phyloP scores from a whole-genome alignment of 2,797 vertebrate genomes.

The Coranthus polyacanthus region DNA sequence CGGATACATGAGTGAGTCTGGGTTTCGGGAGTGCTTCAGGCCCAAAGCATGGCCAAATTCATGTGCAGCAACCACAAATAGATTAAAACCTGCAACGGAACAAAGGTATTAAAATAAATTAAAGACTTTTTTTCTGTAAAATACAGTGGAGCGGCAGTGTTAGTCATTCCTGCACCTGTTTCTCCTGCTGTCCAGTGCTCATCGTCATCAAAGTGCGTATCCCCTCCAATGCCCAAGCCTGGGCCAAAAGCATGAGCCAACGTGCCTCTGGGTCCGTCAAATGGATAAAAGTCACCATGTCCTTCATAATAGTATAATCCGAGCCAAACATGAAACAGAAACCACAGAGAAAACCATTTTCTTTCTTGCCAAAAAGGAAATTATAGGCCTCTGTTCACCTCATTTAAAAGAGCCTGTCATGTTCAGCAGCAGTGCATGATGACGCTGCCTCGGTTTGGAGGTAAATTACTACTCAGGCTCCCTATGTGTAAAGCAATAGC shows the following conservation, averaged over 20 bases:
- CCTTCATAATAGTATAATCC: slow-evolving; percentile 61
- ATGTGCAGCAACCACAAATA: slow-evolving; percentile 85
- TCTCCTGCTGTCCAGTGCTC: slow-evolving; percentile 83
- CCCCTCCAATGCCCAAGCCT: slow-evolving; percentile 80
- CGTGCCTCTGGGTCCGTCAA: slow-evolving; percentile 85
- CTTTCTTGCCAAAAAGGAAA: slow-evolving; percentile 52
- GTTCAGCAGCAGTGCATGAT: slow-evolving; percentile 25
- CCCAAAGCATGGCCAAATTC: slow-evolving; percentile 89
- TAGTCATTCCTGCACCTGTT: slow-evolving; percentile 56
- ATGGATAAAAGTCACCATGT: slow-evolving; percentile 85
- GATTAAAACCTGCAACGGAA: slow-evolving; percentile 79
- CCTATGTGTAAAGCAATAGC: neutral
- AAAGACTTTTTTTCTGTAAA: neutral
- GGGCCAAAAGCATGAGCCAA: slow-evolving; percentile 87
- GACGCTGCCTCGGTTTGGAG: slow-evolving; percentile 12
- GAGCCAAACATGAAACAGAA: slow-evolving; percentile 54
- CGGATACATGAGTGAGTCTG: slow-evolving; percentile 86
- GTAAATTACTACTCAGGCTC: slow-evolving; percentile 27
- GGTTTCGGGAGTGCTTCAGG: slow-evolving; percentile 85
- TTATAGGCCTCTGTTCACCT: slow-evolving; percentile 39
- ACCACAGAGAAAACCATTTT: slow-evolving; percentile 55
- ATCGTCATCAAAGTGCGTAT: slow-evolving; percentile 86
- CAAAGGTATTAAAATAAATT: neutral
- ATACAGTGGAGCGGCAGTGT: too few relatives aligned
- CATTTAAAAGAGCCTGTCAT: slow-evolving; percentile 23